Evolutionary conservation across 1,140 invertebrate species (phyloP), one percentile per base, ranked within the genome.

Genomic region (Pseudoatta argentina): DNA sequence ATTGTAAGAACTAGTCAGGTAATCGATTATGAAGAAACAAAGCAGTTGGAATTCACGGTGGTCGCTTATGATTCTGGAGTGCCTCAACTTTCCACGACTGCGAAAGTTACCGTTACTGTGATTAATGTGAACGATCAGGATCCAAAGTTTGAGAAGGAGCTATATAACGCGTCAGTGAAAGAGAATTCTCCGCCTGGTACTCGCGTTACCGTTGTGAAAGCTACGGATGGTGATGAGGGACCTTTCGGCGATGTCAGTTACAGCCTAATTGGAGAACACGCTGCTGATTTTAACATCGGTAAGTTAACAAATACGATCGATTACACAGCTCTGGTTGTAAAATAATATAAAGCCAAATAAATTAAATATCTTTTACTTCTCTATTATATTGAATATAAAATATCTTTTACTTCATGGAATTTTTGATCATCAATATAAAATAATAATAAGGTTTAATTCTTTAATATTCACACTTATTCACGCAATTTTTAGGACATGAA

Each of bases 81-180:
- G 0, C 98, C 98, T 2, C 97, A 97, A 89, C 95, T 97, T 63
- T 97, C 97, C 8, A 96, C 98, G 0, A 96, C 96, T 0, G 97
- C 98, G 0, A 95, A 96, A 18, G 96, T 99, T 4, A 96, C 95
- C 8, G 97, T 99, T 0, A 96, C 97, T 57, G 96, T 99, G 16
- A 96, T 97, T 27, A 99, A 99, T 92, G 96, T 98, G 0, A 99
- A 99, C 91, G 98, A 99, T 92, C 97, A 98, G 91, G 96, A 97
- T 93, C 98, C 98, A 0, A 95, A 96, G 57, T 99, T 99, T 92
- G 95, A 96, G 18, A 94, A 96, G 72, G 94, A 96, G 92, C 90
- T 95, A 8, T 99, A 99, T 93, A 96, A 96, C 48, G 97, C 96
- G 0, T 96, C 95, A 0, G 95, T 99, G 0, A 93, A 96, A 2